phyloP scores from a whole-genome alignment of 1,140 invertebrate species.

The Macrobrachium rosenbergii region DNA sequence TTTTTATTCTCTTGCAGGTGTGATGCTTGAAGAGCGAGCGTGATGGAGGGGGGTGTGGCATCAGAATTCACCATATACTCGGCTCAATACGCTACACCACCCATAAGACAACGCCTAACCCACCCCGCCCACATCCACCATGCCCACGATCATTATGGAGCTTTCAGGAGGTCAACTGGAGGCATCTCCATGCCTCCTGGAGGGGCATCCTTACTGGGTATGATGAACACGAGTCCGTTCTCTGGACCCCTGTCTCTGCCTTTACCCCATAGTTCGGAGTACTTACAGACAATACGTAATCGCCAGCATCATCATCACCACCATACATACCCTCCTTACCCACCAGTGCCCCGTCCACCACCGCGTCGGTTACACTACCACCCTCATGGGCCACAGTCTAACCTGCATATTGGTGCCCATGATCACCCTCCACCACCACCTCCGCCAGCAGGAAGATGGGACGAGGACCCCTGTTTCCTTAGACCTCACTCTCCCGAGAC shows the following conservation, averaged over 20 bases:
- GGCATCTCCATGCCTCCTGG: neutral
- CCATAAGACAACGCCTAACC: conserved; percentile 16
- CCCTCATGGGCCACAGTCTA: conserved; percentile 42
- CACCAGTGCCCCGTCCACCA: conserved; percentile 20
- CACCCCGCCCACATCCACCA: conserved; percentile 32
- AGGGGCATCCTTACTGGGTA: conserved; percentile 18
- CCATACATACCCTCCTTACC: conserved; percentile 37
- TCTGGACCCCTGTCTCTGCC: conserved; percentile 38
- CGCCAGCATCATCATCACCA: conserved; percentile 45
- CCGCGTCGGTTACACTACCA: conserved; percentile 48
- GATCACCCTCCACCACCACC: conserved; percentile 22
- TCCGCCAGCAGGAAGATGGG: conserved; percentile 49
- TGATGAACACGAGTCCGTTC: conserved; percentile 17
- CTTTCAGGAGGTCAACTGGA: neutral
- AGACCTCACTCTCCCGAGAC: conserved; percentile 49
- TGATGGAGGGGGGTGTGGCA: conserved; percentile 49
- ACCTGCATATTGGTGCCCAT: conserved; percentile 27
- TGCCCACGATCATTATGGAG: conserved; percentile 23
- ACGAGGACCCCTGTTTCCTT: conserved; percentile 61
- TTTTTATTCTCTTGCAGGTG: conserved; percentile 10
- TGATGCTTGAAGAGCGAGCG: conserved; percentile 16
- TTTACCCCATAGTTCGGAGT: conserved; percentile 28
- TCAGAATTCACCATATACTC: conserved; percentile 53
- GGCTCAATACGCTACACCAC: conserved; percentile 52
- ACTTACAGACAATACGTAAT: neutral